These are phyloP conservation scores for Bothrops jararaca DNA, from an alignment of 2,113 vertebrate species.

Conservation along the genomic window DNA sequence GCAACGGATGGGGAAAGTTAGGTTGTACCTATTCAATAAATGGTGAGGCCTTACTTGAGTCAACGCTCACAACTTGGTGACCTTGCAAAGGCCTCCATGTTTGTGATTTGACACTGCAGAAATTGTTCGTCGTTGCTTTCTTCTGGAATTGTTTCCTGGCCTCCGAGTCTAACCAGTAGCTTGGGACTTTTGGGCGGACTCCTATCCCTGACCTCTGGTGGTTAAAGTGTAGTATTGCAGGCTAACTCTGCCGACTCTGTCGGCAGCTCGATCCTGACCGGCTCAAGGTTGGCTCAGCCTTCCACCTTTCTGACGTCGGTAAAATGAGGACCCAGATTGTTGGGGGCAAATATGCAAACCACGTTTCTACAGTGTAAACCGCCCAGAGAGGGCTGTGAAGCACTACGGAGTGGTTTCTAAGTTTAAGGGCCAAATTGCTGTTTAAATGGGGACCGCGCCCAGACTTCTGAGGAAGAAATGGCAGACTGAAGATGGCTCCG, in stretches of 20 bases:
- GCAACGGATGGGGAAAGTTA: conserved; percentile 2
- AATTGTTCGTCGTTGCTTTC: neutral
- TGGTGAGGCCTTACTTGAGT: neutral
- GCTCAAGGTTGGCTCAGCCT: too few species aligned
- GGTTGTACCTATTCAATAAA: neutral
- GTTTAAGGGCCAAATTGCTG: too few species aligned
- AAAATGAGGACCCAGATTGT: too few species aligned
- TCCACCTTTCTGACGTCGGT: too few species aligned
- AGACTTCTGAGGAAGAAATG: neutral
- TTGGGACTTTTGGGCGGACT: neutral
- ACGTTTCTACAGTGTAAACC: too few species aligned
- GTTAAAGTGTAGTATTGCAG: too few species aligned
- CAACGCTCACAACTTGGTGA: neutral
- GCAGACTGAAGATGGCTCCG: neutral
- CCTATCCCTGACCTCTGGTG: neutral
- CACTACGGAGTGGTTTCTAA: too few species aligned
- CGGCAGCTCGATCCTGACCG: too few species aligned
- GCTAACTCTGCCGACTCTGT: too few species aligned
- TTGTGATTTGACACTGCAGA: neutral
- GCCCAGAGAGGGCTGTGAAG: too few species aligned
- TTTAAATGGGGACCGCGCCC: neutral
- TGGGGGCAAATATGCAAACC: too few species aligned
- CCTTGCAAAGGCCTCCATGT: neutral
- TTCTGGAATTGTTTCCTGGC: neutral
- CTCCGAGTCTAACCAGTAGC: neutral